Evolutionary conservation across 1,140 invertebrate genomes (phyloP).

Genomic region (Dysdera silvatica): DNA sequence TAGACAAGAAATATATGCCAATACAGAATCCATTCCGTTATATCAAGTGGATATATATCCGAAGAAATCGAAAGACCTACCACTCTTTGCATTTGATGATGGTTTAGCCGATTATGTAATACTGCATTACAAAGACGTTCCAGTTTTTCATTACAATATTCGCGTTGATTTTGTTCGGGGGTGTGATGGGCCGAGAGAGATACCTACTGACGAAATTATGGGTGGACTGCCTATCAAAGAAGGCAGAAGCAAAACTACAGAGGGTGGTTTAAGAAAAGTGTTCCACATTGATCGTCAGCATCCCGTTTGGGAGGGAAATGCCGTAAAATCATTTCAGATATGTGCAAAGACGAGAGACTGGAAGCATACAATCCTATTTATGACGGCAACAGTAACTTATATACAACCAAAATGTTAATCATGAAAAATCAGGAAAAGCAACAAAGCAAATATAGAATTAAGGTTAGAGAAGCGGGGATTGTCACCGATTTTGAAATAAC

Average conservation of each 20-base stretch:
- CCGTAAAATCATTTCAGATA: not conserved
- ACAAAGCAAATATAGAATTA: not conserved
- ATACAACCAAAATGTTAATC: conserved; percentile 7
- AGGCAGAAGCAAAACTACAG: conserved; percentile 3
- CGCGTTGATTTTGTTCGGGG: not conserved
- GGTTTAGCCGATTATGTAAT: conserved; percentile 7
- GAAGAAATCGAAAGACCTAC: too few species aligned
- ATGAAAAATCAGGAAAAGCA: not conserved
- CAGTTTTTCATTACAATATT: conserved; percentile 17
- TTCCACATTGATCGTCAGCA: not conserved
- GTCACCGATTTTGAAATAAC: not conserved
- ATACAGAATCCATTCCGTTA: too few species aligned
- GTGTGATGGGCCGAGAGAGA: too few species aligned
- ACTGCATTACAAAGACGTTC: not conserved
- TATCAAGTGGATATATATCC: too few species aligned
- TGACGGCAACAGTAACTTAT: conserved; percentile 24
- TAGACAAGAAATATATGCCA: too few species aligned
- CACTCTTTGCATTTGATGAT: too few species aligned
- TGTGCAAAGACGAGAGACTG: not conserved
- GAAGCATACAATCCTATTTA: conserved; percentile 6
- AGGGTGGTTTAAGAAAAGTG: not conserved
- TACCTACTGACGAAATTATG: too few species aligned
- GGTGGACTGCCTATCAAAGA: too few species aligned
- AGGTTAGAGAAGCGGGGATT: not conserved
- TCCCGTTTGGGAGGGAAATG: not conserved